phyloP scores from a whole-genome alignment of 2,113 vertebrate genomes.

The Bufo bufo region DNA sequence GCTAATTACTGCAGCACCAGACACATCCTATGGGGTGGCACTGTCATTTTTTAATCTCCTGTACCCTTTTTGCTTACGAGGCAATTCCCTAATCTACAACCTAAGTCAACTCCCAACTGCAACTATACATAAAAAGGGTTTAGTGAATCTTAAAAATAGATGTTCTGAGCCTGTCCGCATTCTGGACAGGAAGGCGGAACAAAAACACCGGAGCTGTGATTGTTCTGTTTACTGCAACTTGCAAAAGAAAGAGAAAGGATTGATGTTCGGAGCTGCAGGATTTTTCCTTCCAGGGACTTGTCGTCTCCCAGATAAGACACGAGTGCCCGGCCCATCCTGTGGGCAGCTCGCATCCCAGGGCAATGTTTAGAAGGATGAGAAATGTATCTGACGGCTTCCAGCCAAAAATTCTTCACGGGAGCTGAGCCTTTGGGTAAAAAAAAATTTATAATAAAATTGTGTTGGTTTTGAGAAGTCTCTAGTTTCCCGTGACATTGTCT shows the following conservation, averaged over 20 bases:
- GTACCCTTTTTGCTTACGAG: neutral
- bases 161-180: neutral
- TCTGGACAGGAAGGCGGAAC: constrained; percentile 35
- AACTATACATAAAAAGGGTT: neutral
- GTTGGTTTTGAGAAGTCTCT: neutral
- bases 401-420: constrained; percentile 13
- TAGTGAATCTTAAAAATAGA: neutral
- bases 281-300: neutral
- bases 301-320: constrained; percentile 33
- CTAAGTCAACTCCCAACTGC: neutral
- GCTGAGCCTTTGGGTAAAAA: neutral
- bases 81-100: neutral
- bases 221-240: constrained; percentile 22
- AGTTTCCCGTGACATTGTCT: constrained; percentile 34
- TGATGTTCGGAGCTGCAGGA: neutral
- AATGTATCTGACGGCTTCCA: neutral
- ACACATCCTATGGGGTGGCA: no score
- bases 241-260: constrained; percentile 24
- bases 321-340: constrained; percentile 48
- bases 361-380: constrained; percentile 35
- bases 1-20: no score
- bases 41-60: no score
- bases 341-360: constrained; percentile 28
- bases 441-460: neutral
- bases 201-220: constrained; percentile 2